phyloP scores from a whole-genome alignment of 2,888 invertebrate species.

The Amitus sp. region DNA sequence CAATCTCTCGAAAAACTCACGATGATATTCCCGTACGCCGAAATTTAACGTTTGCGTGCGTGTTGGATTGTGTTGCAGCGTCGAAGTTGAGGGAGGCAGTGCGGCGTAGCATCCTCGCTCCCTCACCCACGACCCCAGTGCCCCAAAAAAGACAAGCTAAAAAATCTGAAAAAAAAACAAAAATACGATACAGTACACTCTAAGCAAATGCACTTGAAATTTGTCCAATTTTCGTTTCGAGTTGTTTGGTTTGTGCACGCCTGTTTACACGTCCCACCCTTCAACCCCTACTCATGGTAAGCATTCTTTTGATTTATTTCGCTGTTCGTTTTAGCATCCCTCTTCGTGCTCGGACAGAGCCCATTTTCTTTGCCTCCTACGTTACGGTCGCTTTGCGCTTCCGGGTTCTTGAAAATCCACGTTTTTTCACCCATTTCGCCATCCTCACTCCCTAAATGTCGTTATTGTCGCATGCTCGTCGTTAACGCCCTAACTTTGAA shows the following conservation, averaged over 20 bases:
- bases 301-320: conserved; percentile 65
- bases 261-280: conserved; percentile 66
- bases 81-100: conserved; percentile 66
- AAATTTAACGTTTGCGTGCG: conserved; percentile 29
- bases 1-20: too few relatives aligned
- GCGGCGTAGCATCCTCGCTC: conserved; percentile 62
- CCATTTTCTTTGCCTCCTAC: background rate
- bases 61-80: too few relatives aligned
- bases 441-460: conserved; percentile 27
- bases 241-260: conserved; percentile 67
- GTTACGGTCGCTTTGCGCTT: too few relatives aligned
- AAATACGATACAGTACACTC: too few relatives aligned
- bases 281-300: conserved; percentile 65
- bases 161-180: conserved; percentile 34
- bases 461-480: conserved; percentile 55
- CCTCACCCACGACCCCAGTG: conserved; percentile 42
- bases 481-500: conserved; percentile 59
- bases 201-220: conserved; percentile 43
- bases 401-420: too few relatives aligned
- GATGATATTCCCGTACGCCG: too few relatives aligned
- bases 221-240: conserved; percentile 66
- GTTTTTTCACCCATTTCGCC: conserved; percentile 19
- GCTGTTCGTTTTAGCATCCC: background rate
- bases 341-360: background rate
- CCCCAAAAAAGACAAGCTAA: conserved; percentile 25